Percentiles rank a stretch among this genome's conserved stretches.
Evolutionary conservation across 2,888 invertebrate species (phyloP).

Genomic region (Lissocephala sabroskyi): DNA sequence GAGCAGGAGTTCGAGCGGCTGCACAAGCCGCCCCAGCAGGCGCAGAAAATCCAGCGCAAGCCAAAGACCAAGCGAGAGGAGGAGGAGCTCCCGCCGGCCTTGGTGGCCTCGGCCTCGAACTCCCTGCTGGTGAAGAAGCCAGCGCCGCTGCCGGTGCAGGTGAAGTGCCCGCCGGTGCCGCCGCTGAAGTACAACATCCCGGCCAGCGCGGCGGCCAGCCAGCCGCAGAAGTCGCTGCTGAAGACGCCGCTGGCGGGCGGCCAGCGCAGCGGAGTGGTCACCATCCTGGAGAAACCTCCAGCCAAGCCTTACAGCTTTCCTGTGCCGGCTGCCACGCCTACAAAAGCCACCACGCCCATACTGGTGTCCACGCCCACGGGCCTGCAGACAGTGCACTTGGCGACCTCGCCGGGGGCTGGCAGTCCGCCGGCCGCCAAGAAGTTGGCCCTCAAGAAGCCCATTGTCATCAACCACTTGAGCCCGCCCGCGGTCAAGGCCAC

Average conservation of each 20-base stretch:
- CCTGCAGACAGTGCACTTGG: slow-evolving; percentile 70
- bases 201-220: slow-evolving; percentile 9
- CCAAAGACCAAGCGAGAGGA: not conserved
- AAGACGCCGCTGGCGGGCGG: slow-evolving; percentile 33
- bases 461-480: slow-evolving; percentile 56
- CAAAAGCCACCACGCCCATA: slow-evolving; percentile 56
- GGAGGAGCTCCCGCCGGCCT: slow-evolving; percentile 38
- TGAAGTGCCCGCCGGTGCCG: slow-evolving; percentile 62
- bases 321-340: slow-evolving; percentile 15
- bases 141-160: slow-evolving; percentile 19
- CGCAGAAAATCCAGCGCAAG: slow-evolving; percentile 56
- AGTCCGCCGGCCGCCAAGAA: slow-evolving; percentile 46
- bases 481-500: slow-evolving; percentile 2
- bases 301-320: slow-evolving; percentile 21
- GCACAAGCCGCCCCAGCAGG: slow-evolving; percentile 78
- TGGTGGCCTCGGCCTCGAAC: slow-evolving; percentile 50
- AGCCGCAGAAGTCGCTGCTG: slow-evolving; percentile 55
- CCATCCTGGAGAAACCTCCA: slow-evolving; percentile 26
- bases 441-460: slow-evolving; percentile 63
- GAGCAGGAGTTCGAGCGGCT: slow-evolving; percentile 78
- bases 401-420: slow-evolving; percentile 43
- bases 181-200: slow-evolving; percentile 66
- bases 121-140: slow-evolving; percentile 33
- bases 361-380: slow-evolving; percentile 69
- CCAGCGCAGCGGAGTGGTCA: slow-evolving; percentile 31